Percentiles rank a stretch among this genome's conserved stretches.
Conservation (phyloP, 2,113 vertebrate species). For the Coturnix japonica region DNA sequence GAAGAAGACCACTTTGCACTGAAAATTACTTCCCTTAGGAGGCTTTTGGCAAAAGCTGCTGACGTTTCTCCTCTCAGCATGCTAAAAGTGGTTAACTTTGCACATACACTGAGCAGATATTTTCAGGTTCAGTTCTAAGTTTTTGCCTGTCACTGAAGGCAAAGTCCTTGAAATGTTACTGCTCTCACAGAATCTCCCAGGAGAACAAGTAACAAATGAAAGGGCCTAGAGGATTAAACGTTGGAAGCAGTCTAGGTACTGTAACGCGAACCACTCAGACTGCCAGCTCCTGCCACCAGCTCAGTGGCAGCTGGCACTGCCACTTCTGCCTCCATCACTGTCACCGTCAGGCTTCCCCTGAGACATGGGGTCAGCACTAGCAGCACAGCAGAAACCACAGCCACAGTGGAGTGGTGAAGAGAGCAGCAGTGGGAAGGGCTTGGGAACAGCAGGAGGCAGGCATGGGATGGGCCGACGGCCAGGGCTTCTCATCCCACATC, state of each 20-base stretch:
- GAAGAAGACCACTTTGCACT: fast-evolving
- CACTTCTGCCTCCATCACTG: fast-evolving
- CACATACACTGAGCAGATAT: not conserved
- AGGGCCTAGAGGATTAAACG: not conserved
- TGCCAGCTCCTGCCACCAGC: not conserved
- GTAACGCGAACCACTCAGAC: not conserved
- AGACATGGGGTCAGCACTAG: not conserved
- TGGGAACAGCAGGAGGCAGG: fast-evolving
- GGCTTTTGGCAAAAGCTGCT: not conserved
- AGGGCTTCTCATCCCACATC: fast-evolving
- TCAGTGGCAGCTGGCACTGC: not conserved
- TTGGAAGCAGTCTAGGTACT: not conserved
- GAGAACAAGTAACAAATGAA: not conserved
- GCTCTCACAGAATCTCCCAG: not conserved
- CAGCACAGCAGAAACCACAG: fast-evolving
- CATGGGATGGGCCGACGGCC: fast-evolving
- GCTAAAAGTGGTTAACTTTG: not conserved
- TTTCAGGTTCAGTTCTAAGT: not conserved
- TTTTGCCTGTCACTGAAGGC: not conserved
- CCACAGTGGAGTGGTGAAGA: fast-evolving
- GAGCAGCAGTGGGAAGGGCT: not conserved
- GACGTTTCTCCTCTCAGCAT: not conserved
- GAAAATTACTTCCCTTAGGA: not conserved
- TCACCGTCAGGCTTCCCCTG: not conserved
- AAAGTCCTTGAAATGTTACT: not conserved